Percentiles rank a stretch among this genome's conserved stretches.
phyloP scores from a whole-genome alignment of 2,797 vertebrate genomes.

The Chiloscyllium punctatum region DNA sequence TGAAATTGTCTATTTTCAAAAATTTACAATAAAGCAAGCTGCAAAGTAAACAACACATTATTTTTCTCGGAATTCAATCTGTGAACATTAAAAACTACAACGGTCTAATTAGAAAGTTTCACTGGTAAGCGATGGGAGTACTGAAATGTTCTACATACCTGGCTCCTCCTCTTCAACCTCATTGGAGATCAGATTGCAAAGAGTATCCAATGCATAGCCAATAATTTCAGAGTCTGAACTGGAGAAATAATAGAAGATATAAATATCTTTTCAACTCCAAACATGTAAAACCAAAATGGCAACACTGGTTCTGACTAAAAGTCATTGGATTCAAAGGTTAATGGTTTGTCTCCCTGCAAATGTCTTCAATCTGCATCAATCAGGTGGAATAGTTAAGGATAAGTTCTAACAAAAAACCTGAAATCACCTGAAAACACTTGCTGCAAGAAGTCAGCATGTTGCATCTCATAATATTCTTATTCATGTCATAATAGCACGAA shows the following conservation, averaged over 20 bases:
- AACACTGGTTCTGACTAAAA: background rate
- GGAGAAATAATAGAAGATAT: conserved; percentile 43
- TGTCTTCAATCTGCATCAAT: background rate
- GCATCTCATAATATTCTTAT: background rate
- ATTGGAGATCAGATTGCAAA: conserved; percentile 92
- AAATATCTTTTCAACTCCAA: background rate
- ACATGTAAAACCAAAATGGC: background rate
- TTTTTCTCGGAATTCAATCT: conserved; percentile 9
- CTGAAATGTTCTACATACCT: conserved; percentile 59
- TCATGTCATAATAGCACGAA: background rate
- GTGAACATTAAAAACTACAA: too few species aligned
- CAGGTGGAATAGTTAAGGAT: background rate
- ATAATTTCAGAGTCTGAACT: conserved; percentile 98
- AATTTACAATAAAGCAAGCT: background rate
- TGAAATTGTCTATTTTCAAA: background rate
- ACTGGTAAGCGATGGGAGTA: background rate
- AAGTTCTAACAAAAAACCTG: background rate
- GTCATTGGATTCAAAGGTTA: background rate
- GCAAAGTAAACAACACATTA: background rate
- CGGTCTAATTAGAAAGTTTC: background rate
- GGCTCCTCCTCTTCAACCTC: conserved; percentile 89
- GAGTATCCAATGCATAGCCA: conserved; percentile 93
- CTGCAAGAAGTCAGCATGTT: background rate
- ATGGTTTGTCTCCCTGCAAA: background rate
- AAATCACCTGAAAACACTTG: background rate